These are phyloP conservation scores for Zaprionus africanus DNA, from an alignment of 1,140 invertebrate genomes.

Conservation along the genomic window DNA sequence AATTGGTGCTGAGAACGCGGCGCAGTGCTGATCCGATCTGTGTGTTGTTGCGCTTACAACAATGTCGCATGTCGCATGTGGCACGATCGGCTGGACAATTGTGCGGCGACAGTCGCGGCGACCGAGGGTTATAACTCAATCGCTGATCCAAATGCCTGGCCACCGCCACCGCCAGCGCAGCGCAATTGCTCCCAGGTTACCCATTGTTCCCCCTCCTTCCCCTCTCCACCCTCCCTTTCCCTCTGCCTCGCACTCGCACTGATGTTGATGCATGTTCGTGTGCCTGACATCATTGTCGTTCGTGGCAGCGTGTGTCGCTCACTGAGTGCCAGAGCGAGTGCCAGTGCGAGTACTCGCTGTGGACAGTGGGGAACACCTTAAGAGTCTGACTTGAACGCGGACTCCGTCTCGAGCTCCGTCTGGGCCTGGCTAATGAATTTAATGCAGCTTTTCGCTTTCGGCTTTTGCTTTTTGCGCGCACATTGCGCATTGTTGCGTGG, in stretches of 20 bases:
- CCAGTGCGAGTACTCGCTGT: conserved; percentile 45
- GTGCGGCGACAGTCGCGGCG: not conserved
- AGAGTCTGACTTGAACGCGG: conserved; percentile 3
- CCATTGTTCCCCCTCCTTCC: conserved; percentile 53
- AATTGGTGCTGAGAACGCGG: conserved; percentile 36
- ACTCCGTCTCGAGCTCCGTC: conserved; percentile 24
- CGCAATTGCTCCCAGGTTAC: conserved; percentile 79
- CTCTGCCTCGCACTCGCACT: not conserved
- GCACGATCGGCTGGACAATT: conserved; percentile 25
- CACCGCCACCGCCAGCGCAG: conserved; percentile 21
- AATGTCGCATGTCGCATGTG: conserved; percentile 48
- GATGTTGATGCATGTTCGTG: conserved; percentile 52
- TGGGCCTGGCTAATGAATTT: conserved; percentile 72
- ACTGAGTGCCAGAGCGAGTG: conserved; percentile 33
- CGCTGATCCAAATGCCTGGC: conserved; percentile 78
- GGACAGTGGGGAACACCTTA: conserved; percentile 40
- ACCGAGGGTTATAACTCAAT: conserved; percentile 73
- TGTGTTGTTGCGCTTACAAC: conserved; percentile 38
- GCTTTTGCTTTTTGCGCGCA: conserved; percentile 37
- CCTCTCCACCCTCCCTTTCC: not conserved
- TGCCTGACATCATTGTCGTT: conserved; percentile 63
- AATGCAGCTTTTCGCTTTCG: conserved; percentile 71
- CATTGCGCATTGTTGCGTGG: conserved; percentile 63
- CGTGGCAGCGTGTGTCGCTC: conserved; percentile 58
- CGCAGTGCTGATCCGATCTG: conserved; percentile 44